Evolutionary conservation across 2,797 vertebrate species (phyloP).

Genomic region (Dipus sagitta): DNA sequence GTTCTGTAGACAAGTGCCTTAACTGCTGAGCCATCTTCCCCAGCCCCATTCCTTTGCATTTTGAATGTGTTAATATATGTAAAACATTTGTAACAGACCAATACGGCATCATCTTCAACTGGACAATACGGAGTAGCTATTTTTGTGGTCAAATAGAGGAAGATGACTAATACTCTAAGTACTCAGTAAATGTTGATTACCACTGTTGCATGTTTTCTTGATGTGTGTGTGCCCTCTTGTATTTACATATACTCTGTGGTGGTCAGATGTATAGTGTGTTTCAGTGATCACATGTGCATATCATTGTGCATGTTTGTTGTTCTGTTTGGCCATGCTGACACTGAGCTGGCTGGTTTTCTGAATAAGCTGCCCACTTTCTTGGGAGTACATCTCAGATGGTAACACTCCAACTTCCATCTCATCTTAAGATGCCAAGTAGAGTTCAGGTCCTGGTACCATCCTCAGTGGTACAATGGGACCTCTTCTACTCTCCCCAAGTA

Average conservation of each 20-base stretch:
- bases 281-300: not conserved
- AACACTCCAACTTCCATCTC: not conserved
- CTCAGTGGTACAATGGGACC: not conserved
- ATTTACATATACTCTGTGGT: accelerated
- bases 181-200: not conserved
- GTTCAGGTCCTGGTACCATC: not conserved
- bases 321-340: constrained; percentile 6
- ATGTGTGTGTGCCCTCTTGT: not conserved
- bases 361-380: not conserved
- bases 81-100: constrained; percentile 5
- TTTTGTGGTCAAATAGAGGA: constrained; percentile 27
- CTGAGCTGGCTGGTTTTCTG: not conserved
- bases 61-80: constrained; percentile 17
- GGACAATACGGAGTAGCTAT: constrained; percentile 30
- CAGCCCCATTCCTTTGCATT: not conserved
- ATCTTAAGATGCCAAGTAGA: not conserved
- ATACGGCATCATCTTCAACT: not conserved
- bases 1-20: no score
- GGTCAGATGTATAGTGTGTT: not conserved
- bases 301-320: not conserved
- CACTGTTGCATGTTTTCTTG: not conserved
- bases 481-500: not conserved
- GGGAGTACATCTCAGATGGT: not conserved
- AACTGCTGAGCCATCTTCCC: no score
- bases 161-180: not conserved